phyloP scores from a whole-genome alignment of 2,888 invertebrate genomes.

The Aspidiotus rigidus region DNA sequence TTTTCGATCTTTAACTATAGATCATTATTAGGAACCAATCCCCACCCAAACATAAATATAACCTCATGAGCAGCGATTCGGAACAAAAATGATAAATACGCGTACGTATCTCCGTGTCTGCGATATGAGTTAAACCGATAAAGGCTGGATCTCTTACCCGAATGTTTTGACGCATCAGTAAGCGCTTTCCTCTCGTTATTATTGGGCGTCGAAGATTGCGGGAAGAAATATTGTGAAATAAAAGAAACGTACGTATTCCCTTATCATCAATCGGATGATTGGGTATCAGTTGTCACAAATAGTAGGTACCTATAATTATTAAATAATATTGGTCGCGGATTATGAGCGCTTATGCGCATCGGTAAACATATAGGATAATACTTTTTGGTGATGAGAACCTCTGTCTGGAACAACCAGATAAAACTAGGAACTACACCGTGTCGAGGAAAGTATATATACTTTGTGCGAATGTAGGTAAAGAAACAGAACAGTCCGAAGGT shows the following conservation, averaged over 20 bases:
- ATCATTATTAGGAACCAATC: neutral
- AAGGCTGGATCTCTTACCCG: conserved; percentile 11
- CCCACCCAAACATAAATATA: conserved; percentile 12
- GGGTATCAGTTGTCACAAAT: conserved; percentile 8
- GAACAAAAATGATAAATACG: neutral
- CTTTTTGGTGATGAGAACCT: too few relatives aligned
- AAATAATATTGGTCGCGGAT: conserved; percentile 29
- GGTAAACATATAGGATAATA: conserved; percentile 22
- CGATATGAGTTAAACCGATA: conserved; percentile 13
- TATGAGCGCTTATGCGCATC: conserved; percentile 20
- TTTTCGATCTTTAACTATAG: too few relatives aligned
- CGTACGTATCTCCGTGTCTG: conserved; percentile 13
- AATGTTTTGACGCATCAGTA: conserved; percentile 21
- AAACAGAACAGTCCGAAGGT: too few relatives aligned
- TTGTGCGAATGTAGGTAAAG: too few relatives aligned
- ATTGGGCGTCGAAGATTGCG: neutral
- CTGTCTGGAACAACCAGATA: too few relatives aligned
- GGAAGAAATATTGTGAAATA: conserved; percentile 18
- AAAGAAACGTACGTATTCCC: neutral
- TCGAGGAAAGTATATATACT: too few relatives aligned
- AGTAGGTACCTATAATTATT: conserved; percentile 5
- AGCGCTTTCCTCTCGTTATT: conserved; percentile 25
- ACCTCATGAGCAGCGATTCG: conserved; percentile 8
- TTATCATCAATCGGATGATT: conserved; percentile 23
- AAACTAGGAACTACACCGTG: too few relatives aligned